Conservation (phyloP, 1,140 invertebrate genomes). For the Zaprionus ghesquierei region DNA sequence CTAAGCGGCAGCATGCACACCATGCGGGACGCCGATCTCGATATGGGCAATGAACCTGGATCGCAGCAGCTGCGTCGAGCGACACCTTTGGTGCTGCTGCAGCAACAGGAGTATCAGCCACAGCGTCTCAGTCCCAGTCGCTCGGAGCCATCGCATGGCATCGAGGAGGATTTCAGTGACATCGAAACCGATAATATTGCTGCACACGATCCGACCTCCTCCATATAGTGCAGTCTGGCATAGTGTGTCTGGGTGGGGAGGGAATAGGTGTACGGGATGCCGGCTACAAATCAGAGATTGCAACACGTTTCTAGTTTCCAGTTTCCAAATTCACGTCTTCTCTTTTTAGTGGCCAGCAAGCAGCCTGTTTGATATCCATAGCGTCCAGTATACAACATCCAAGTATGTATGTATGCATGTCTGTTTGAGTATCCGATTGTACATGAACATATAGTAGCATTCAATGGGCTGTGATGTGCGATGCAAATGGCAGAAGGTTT, state of each 20-base stretch:
- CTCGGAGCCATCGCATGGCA: background rate
- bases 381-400: background rate
- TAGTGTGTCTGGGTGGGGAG: background rate
- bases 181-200: conserved; percentile 5
- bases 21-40: conserved; percentile 13
- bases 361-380: background rate
- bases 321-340: conserved; percentile 7
- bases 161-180: conserved; percentile 12
- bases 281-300: background rate
- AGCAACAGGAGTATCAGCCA: background rate
- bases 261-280: too few relatives aligned
- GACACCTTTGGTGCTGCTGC: background rate
- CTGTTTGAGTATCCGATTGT: background rate
- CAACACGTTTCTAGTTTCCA: background rate
- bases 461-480: too few relatives aligned
- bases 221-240: too few relatives aligned
- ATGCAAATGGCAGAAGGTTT: background rate
- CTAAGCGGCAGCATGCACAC: conserved; percentile 27
- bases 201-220: background rate
- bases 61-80: background rate
- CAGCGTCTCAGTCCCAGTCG: background rate
- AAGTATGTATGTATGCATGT: too few relatives aligned
- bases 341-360: background rate
- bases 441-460: too few relatives aligned
- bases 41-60: background rate